Base-by-base conservation (phyloP, 2,888 invertebrate species). In the Unio pictorum region DNA sequence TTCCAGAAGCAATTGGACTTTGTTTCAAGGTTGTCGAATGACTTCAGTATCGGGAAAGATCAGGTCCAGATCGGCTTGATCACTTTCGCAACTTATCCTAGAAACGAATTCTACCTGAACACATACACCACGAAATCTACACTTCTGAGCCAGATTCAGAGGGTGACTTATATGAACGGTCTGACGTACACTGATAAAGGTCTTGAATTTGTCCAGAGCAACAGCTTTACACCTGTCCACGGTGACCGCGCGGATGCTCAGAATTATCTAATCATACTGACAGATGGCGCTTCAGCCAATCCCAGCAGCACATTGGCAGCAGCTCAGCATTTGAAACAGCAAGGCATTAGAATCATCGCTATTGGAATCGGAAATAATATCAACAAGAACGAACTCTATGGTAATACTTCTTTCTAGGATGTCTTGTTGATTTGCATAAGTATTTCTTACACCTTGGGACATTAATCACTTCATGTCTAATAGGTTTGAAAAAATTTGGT, bases 1-100 rank as follows among this genome's bases (percentile, higher is more conserved):
- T 83, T 83, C 71, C 75, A 80, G 56, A 74, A 79, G 30, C 77
- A 81, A 63, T 69, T 81, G 28, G 78, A 81, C 64, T 81, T 83
- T 68, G 76, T 81, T 11, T 70, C 78, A 4, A 68, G 76, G 8
- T 74, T 81, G 17, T 74, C 73, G 4, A 76, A 74, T 60, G 81
- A 80, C 54, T 75, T 81, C 60, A 60, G 71, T 0, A 74, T 84
- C 17, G 82, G 82, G 5, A 68, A 74, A 0, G 69, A 76, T 45
- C 69, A 80, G 67, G 78, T 80, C 0, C 84, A 84, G 70, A 76
- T 84, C 62, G 76, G 82, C 5, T 65, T 78, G 23, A 66, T 81
- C 11, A 82, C 82, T 6, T 84, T 81, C 61, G 76, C 80, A n/a
- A 69, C 75, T n/a, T 63, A 72, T 2, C 74, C 78, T 18, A 69